Evolutionary conservation across 2,113 vertebrate species (phyloP).

Genomic region (Dissostichus mawsoni): DNA sequence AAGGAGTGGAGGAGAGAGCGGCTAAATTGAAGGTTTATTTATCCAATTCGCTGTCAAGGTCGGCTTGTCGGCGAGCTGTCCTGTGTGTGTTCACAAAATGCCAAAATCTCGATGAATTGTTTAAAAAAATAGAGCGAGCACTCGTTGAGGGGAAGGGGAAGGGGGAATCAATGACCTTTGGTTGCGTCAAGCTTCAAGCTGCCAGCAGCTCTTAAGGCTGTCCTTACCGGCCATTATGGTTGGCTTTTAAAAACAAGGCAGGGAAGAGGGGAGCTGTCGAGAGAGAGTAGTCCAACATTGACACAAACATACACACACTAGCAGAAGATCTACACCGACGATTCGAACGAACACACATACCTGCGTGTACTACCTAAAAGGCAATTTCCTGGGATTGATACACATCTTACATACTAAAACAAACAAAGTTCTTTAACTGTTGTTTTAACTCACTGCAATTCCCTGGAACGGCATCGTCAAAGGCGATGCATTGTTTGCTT

Average conservation of each 20-base stretch:
- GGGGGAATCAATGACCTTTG: conserved; percentile 99
- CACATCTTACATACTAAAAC: conserved; percentile 3
- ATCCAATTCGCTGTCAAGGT: conserved; percentile 99
- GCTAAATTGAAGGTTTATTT: conserved; percentile 99
- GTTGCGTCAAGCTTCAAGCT: conserved; percentile 91
- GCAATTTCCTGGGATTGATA: not conserved
- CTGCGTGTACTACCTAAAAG: conserved; percentile 10
- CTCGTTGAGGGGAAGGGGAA: conserved; percentile 63
- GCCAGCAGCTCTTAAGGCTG: conserved; percentile 90
- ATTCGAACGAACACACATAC: conserved; percentile 23
- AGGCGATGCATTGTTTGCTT: conserved; percentile 65
- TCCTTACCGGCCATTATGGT: conserved; percentile 92
- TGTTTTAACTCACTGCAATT: not conserved
- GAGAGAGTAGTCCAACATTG: conserved; percentile 64
- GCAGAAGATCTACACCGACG: conserved; percentile 18
- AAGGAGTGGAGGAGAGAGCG: conserved; percentile 85
- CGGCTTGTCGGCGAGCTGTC: conserved; percentile 97
- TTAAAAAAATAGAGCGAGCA: conserved; percentile 82
- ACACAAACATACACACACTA: conserved; percentile 62
- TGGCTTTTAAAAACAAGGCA: conserved; percentile 86
- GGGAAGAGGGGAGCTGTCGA: conserved; percentile 77
- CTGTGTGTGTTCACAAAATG: conserved; percentile 98
- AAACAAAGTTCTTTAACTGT: not conserved
- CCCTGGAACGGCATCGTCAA: not conserved
- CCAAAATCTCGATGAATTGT: conserved; percentile 98